Evolutionary conservation across 1,140 invertebrate species (phyloP).

Genomic region (Drosophila mojavensis): DNA sequence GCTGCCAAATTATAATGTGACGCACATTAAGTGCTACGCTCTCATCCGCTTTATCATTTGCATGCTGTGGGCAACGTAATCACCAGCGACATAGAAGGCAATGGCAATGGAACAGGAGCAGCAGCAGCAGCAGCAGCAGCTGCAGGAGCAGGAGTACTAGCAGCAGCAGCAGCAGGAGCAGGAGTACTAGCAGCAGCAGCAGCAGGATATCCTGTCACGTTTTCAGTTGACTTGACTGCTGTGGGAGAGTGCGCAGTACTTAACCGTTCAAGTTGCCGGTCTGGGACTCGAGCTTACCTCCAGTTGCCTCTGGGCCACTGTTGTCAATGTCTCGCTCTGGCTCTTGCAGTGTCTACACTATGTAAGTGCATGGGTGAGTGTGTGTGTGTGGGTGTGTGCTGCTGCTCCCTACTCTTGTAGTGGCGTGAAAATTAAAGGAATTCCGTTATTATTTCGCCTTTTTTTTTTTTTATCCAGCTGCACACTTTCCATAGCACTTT

Average conservation of each 20-base stretch:
- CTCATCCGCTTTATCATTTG: slow-evolving; percentile 63
- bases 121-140: neutral
- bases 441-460: slow-evolving; percentile 80
- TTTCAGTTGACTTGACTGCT: slow-evolving; percentile 81
- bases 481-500: slow-evolving; percentile 70
- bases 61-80: slow-evolving; percentile 57
- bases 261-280: slow-evolving; percentile 78
- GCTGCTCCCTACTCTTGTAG: slow-evolving; percentile 51
- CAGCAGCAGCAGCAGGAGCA: slow-evolving; percentile 56
- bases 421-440: slow-evolving; percentile 81
- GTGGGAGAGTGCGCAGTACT: slow-evolving; percentile 72
- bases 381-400: neutral
- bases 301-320: slow-evolving; percentile 65
- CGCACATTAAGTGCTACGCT: slow-evolving; percentile 71
- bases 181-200: slow-evolving; percentile 44
- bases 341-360: slow-evolving; percentile 18
- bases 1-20: slow-evolving; percentile 78
- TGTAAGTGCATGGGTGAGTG: neutral
- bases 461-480: slow-evolving; percentile 61
- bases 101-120: neutral
- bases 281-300: slow-evolving; percentile 37
- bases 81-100: slow-evolving; percentile 30
- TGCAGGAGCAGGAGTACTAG: slow-evolving; percentile 28
- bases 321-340: slow-evolving; percentile 69
- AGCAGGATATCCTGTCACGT: slow-evolving; percentile 80